Evolutionary conservation across 1,140 invertebrate genomes (phyloP).

Genomic region (Ceratina australensis): DNA sequence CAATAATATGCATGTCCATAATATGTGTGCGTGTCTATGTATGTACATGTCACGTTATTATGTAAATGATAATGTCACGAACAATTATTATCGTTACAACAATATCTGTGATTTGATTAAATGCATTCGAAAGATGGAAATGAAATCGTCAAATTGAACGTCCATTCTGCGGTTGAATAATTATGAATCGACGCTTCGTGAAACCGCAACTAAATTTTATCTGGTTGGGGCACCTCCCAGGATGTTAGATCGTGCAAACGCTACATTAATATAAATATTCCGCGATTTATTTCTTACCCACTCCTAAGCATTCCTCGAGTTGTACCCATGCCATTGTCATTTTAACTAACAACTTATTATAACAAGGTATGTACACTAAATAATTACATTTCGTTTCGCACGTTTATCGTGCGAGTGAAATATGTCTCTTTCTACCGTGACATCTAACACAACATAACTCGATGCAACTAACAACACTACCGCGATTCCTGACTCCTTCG

Average conservation of each 20-base stretch:
- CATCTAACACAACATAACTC: slow-evolving; percentile 54
- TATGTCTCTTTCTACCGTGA: slow-evolving; percentile 52
- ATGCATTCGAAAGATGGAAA: neutral
- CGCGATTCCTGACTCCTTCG: too few relatives aligned
- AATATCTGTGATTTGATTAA: slow-evolving; percentile 14
- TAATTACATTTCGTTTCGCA: slow-evolving; percentile 60
- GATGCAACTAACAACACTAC: slow-evolving; percentile 17
- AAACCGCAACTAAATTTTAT: slow-evolving; percentile 42
- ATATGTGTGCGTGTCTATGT: too few relatives aligned
- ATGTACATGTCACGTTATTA: slow-evolving; percentile 18
- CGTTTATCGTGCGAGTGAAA: slow-evolving; percentile 41
- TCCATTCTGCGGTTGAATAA: too few relatives aligned
- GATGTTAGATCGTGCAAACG: slow-evolving; percentile 58
- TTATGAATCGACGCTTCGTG: neutral
- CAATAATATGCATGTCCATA: too few relatives aligned
- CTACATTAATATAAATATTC: slow-evolving; percentile 44
- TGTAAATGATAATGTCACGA: slow-evolving; percentile 19
- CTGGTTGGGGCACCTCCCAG: slow-evolving; percentile 67
- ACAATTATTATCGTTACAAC: slow-evolving; percentile 7
- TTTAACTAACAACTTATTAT: slow-evolving; percentile 44
- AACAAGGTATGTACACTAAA: slow-evolving; percentile 54
- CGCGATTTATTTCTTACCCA: slow-evolving; percentile 60
- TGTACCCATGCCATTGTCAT: slow-evolving; percentile 66
- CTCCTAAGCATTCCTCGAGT: slow-evolving; percentile 64
- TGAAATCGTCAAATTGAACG: neutral